phyloP scores from a whole-genome alignment of 2,797 vertebrate genomes.

The Novumbra hubbsi region DNA sequence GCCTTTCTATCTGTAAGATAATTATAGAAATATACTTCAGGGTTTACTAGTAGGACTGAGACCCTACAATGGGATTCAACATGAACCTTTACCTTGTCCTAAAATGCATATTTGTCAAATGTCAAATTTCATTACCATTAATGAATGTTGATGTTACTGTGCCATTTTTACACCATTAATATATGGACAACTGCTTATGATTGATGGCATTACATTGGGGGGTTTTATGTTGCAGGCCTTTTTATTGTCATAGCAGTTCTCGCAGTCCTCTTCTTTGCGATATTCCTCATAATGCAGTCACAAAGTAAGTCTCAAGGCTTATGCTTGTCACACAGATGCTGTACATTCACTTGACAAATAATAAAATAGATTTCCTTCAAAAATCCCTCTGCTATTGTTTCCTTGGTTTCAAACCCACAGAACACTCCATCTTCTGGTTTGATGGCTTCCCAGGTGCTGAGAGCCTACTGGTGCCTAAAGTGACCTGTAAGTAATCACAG shows the following conservation, averaged over 20 bases:
- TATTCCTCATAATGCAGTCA: neutral
- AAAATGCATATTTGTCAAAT: neutral
- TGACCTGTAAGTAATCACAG: neutral
- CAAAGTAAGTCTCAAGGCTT: neutral
- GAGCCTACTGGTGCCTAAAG: neutral
- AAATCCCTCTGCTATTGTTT: neutral
- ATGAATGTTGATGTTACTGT: neutral
- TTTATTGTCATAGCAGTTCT: neutral
- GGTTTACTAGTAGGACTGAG: neutral
- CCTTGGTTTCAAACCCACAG: neutral
- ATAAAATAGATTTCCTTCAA: neutral
- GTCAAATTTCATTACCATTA: neutral
- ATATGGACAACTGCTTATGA: neutral
- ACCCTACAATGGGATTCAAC: neutral
- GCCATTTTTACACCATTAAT: neutral
- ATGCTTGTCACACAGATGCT: neutral
- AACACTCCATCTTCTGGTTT: neutral
- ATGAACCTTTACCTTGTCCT: neutral
- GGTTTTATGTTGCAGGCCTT: neutral
- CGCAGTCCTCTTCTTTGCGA: neutral
- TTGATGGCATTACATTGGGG: neutral
- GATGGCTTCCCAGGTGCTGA: neutral
- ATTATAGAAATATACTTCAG: neutral
- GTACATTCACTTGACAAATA: neutral
- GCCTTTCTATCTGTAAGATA: neutral